phyloP scores from a whole-genome alignment of 2,113 vertebrate genomes.

The rabbit (Oryctolagus cuniculus) region DNA sequence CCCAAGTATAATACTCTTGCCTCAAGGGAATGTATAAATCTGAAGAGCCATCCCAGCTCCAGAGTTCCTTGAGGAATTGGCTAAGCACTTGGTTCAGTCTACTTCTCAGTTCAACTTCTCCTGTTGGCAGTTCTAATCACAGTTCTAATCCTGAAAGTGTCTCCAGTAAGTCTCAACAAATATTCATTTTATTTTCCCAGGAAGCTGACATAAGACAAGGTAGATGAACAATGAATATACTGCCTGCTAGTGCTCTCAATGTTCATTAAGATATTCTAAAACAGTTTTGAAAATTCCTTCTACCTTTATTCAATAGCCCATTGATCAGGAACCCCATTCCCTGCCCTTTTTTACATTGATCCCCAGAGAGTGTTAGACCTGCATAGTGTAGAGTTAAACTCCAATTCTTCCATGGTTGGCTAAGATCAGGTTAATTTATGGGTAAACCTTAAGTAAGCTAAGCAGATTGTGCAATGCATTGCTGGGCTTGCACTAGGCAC shows the following conservation, averaged over 20 bases:
- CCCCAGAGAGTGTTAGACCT: not conserved
- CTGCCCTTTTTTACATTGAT: not conserved
- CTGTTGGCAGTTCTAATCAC: not conserved
- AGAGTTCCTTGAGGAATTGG: not conserved
- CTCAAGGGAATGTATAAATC: not conserved
- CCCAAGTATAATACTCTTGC: not conserved
- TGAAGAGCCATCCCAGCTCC: not conserved
- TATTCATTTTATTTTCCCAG: not conserved
- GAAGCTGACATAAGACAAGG: not conserved
- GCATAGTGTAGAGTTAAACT: not conserved
- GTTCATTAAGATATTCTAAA: slow-evolving; percentile 44
- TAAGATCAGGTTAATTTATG: not conserved
- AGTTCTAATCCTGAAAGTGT: not conserved
- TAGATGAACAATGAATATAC: not conserved
- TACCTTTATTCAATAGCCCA: not conserved
- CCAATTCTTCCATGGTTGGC: not conserved
- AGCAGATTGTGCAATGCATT: not conserved
- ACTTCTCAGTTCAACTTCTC: not conserved
- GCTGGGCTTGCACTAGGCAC: not conserved
- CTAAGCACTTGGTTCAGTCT: not conserved
- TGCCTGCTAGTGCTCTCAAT: not conserved
- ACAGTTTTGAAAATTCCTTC: not conserved
- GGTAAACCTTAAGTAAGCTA: not conserved
- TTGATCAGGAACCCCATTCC: not conserved
- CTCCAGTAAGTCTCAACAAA: not conserved